Evolutionary conservation across 2,113 vertebrate species (phyloP).

Genomic region (Amphilophus citrinellus): DNA sequence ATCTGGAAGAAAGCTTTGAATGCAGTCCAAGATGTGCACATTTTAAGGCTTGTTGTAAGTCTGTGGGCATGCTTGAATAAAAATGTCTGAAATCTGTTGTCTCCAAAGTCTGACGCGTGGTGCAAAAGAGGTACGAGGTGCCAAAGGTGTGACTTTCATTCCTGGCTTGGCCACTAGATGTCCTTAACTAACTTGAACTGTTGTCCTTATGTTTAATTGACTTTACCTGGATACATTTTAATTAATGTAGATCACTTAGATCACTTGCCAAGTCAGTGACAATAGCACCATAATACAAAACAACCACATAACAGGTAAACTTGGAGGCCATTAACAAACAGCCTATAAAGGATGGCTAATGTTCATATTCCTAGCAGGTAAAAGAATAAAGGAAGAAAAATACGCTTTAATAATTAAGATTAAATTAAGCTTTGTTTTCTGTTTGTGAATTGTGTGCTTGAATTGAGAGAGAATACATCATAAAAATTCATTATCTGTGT

Average conservation of each 20-base stretch:
- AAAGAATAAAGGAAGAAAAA: not conserved
- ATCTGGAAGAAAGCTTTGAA: not conserved
- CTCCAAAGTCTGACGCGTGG: not conserved
- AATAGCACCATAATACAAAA: slow-evolving; percentile 2
- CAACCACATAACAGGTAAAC: slow-evolving; percentile 15
- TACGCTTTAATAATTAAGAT: slow-evolving; percentile 3
- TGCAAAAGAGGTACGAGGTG: not conserved
- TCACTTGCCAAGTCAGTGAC: slow-evolving; percentile 23
- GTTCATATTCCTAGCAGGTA: not conserved
- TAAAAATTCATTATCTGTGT: slow-evolving; percentile 57
- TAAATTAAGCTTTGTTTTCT: slow-evolving; percentile 33
- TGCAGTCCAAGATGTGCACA: not conserved
- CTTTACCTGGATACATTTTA: slow-evolving; percentile 39
- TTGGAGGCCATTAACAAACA: not conserved
- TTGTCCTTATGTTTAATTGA: slow-evolving; percentile 54
- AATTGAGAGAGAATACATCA: slow-evolving; percentile 15
- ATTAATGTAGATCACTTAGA: slow-evolving; percentile 30
- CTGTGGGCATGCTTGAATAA: not conserved
- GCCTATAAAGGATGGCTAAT: not conserved
- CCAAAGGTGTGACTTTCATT: slow-evolving; percentile 33
- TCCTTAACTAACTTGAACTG: slow-evolving; percentile 66
- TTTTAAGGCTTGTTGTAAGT: not conserved
- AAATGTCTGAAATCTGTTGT: not conserved
- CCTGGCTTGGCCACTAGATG: slow-evolving; percentile 73
- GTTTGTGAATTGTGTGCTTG: slow-evolving; percentile 24